Evolutionary conservation across 2,888 invertebrate species (phyloP), one percentile per base, ranked within the genome.

Genomic region (Athrips mouffetella): DNA sequence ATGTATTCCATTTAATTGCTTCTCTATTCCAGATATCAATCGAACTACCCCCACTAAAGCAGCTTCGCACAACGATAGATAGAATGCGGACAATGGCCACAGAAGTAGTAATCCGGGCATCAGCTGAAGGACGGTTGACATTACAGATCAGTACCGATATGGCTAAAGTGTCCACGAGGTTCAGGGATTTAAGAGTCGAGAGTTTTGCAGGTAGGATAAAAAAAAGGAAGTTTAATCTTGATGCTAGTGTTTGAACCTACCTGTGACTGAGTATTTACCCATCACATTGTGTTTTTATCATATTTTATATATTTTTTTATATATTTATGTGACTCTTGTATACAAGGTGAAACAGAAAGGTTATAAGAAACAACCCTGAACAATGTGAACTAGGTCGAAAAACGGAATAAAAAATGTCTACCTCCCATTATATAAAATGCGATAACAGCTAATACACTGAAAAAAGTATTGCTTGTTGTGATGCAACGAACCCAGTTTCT

Each of bases 131-230:
- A 0, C 85, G 91, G 47, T 77, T 96, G 10, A 91, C 91, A 13
- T 76, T 97, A 30, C 92, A 93, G 60, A 93, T 96, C 29, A 94
- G 94, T 67, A 94, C 95, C 0, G 94, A 94, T 60, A 91, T 92
- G 77, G 95, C 95, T 3, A 93, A 92, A 40, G 92, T 97, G 2
- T 92, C 95, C 0, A 95, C 96, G 0, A 92, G 95, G 65, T 97
- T 96, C 71, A 91, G 91, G 60, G 92, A 93, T 63, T 86, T 97
- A 25, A 87, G 88, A 49, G 91, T 95, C 0, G 91, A 92, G 56
- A 80, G 85, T 48, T 91, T 91, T 80, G 85, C 80, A 65, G 90
- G 89, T 90, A 75, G 48, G 42, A n/a, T n/a, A n/a, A n/a, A n/a
- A n/a, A n/a, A n/a, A n/a, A n/a, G n/a, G n/a, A n/a, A n/a, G n/a